Evolutionary conservation across 2,888 invertebrate species (phyloP).

Genomic region (Brachycybe producta): DNA sequence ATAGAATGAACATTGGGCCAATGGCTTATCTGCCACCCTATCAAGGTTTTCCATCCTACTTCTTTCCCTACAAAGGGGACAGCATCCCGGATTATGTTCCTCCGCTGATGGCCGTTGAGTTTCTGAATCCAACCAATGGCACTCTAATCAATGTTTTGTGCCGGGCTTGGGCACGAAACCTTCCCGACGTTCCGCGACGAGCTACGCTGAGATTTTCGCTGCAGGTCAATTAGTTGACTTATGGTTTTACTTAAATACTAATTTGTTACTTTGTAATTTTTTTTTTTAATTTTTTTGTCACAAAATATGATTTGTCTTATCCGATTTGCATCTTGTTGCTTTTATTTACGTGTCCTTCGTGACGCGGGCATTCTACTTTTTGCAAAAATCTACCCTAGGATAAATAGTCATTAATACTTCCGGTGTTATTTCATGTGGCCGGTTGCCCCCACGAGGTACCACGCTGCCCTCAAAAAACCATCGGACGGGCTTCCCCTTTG

Average conservation of each 20-base stretch:
- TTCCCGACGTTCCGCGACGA: not conserved
- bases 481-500: too few species aligned
- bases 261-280: not conserved
- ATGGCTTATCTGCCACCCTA: constrained; percentile 12
- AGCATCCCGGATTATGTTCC: not conserved
- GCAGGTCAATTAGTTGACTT: constrained; percentile 13
- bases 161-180: constrained; percentile 8
- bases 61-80: constrained; percentile 9
- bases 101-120: constrained; percentile 11
- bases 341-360: too few species aligned
- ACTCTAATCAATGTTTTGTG: constrained; percentile 8
- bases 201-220: constrained; percentile 6
- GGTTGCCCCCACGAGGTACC: too few species aligned
- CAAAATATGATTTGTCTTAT: too few species aligned
- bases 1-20: constrained; percentile 10
- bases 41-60: constrained; percentile 13
- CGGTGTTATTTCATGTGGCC: too few species aligned
- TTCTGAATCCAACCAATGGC: constrained; percentile 10
- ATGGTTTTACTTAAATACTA: not conserved
- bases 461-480: too few species aligned
- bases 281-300: too few species aligned
- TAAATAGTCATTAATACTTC: too few species aligned
- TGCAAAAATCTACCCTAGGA: too few species aligned
- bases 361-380: too few species aligned
- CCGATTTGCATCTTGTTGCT: too few species aligned